Conservation (phyloP, 1,140 invertebrate species). For the Drosophila kepulauana region DNA sequence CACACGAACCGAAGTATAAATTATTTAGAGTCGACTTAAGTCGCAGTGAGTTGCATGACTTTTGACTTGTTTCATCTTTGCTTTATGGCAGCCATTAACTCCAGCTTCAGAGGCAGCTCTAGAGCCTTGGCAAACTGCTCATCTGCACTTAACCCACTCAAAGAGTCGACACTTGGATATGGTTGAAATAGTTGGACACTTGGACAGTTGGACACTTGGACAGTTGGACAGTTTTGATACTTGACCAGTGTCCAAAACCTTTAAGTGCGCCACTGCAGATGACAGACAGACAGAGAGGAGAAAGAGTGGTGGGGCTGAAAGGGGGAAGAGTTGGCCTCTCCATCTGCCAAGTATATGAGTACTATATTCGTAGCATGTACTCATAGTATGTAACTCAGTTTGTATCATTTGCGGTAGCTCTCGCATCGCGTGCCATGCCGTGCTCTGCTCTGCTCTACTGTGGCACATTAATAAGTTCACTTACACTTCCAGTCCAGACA, state of each 20-base stretch:
- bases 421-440: slow-evolving; percentile 56
- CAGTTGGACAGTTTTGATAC: slow-evolving; percentile 39
- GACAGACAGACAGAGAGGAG: slow-evolving; percentile 28
- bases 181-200: slow-evolving; percentile 20
- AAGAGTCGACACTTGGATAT: slow-evolving; percentile 22
- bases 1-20: slow-evolving; percentile 9
- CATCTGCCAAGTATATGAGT: slow-evolving; percentile 19
- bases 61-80: slow-evolving; percentile 44
- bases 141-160: slow-evolving; percentile 54
- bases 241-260: slow-evolving; percentile 53
- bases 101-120: not conserved
- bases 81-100: slow-evolving; percentile 67
- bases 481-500: slow-evolving; percentile 76
- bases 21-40: slow-evolving; percentile 26
- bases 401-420: slow-evolving; percentile 28
- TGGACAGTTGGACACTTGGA: slow-evolving; percentile 24
- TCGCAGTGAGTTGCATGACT: slow-evolving; percentile 40
- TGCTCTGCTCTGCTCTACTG: slow-evolving; percentile 8
- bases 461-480: slow-evolving; percentile 80
- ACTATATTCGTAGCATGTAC: slow-evolving; percentile 4
- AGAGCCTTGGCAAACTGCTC: slow-evolving; percentile 43
- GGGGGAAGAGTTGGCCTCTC: slow-evolving; percentile 23
- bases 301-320: not conserved
- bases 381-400: slow-evolving; percentile 17
- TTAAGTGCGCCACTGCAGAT: slow-evolving; percentile 46